Evolutionary conservation across 2,797 vertebrate genomes (phyloP), one percentile per base, ranked within the genome.

Genomic region (Labeo calbasu): DNA sequence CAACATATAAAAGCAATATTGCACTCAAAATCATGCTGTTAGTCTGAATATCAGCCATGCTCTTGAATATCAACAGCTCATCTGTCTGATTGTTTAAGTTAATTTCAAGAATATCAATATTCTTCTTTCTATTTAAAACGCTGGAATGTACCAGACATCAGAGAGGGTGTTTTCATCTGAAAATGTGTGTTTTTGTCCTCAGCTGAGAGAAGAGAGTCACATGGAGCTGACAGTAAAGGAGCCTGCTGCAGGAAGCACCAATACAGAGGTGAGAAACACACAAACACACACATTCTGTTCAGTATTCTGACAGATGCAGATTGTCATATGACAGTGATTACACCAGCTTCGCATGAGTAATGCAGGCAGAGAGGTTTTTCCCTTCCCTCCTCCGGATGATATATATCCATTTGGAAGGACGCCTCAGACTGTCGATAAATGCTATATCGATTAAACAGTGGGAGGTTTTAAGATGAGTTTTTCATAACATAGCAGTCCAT

Each of bases 141-240:
- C 55, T 51, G 5, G 10, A 40, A 6, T 81, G 21, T 36, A 40
- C 3, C 5, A 59, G 53, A 12, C 55, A 8, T 61, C 50, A 28
- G 43, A 72, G 79, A 63, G 59, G 2, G 70, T 1, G 25, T n/a
- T 32, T 23, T 57, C 2, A 12, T 43, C 73, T 68, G 79, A 79
- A 82, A 61, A 72, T 84, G 40, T 61, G 57, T 51, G 2, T 89
- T 50, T 87, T 85, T 90, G 76, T 90, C 81, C 43, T 82, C 88
- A 94, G 92, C 90, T 92, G 88, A 90, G 90, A 88, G 93, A 92
- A 85, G 91, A 86, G 86, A 92, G 88, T 85, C 89, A 85, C 82
- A 89, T 87, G 40, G 91, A 92, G 28, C 86, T 87, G 84, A 90
- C 90, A 57, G 85, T 86, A 57, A 88, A 83, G 53, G 91, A 92